These are phyloP conservation scores for Guaruba guarouba DNA, from an alignment of 2,113 vertebrate species.

Conservation along the genomic window DNA sequence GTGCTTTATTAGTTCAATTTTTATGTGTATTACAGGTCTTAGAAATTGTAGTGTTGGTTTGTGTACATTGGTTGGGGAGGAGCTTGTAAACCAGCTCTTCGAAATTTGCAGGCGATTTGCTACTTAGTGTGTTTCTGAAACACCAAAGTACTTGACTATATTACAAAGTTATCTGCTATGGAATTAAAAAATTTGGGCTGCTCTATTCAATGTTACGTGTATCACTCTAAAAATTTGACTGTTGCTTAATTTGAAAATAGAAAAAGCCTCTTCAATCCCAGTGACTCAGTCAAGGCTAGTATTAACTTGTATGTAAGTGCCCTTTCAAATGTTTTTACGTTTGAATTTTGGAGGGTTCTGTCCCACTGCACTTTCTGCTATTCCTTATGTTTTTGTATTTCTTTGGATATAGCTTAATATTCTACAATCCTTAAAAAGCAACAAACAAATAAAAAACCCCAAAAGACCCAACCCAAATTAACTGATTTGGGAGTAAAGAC, in stretches of 20 bases:
- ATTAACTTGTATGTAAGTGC: neutral
- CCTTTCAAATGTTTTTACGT: no score
- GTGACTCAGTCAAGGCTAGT: neutral
- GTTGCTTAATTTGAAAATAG: neutral
- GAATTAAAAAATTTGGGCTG: neutral
- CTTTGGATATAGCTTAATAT: neutral
- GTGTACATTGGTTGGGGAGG: neutral
- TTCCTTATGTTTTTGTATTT: neutral
- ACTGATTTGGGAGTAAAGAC: neutral
- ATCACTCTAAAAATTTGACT: neutral
- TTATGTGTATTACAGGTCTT: neutral
- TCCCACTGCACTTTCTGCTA: neutral
- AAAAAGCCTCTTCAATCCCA: neutral
- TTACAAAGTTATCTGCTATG: neutral
- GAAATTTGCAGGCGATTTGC: neutral
- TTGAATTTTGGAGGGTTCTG: neutral
- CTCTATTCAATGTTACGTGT: neutral
- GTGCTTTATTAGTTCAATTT: neutral
- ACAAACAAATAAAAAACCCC: neutral
- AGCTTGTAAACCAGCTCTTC: neutral
- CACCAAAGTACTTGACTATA: neutral
- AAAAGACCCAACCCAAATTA: neutral
- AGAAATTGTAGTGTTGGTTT: neutral
- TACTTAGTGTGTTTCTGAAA: neutral
- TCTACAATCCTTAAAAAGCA: neutral